phyloP scores from a whole-genome alignment of 2,888 invertebrate genomes.

The Axea sp. region DNA sequence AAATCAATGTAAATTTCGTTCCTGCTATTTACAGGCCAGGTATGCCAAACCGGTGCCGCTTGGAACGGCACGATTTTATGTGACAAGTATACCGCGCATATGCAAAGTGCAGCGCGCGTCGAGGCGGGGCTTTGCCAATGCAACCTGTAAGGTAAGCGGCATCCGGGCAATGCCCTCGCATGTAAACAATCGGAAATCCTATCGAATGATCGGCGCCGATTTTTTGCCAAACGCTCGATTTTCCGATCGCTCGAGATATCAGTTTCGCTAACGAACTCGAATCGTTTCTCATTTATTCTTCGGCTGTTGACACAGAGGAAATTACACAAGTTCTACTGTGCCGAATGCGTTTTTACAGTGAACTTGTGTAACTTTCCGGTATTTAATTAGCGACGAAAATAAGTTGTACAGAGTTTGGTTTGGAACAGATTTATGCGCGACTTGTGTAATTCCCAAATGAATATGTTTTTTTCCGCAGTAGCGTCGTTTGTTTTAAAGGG shows the following conservation, averaged over 20 bases:
- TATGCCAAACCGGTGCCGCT: constrained; percentile 64
- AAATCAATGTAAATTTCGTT: constrained; percentile 67
- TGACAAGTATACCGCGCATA: constrained; percentile 62
- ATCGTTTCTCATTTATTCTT: too few relatives aligned
- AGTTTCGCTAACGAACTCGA: too few relatives aligned
- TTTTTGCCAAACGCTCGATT: constrained; percentile 2
- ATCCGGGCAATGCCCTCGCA: constrained; percentile 78
- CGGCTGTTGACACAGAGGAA: too few relatives aligned
- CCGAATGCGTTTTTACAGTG: too few relatives aligned
- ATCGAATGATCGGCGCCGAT: constrained; percentile 17
- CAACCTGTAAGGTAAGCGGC: constrained; percentile 75
- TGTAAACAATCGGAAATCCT: constrained; percentile 76
- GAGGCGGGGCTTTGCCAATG: constrained; percentile 69
- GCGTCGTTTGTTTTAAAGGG: too few relatives aligned
- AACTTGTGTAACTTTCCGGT: too few relatives aligned
- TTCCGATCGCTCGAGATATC: background rate
- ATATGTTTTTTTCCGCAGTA: too few relatives aligned
- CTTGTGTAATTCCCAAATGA: too few relatives aligned
- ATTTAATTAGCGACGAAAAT: too few relatives aligned
- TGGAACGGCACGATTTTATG: constrained; percentile 62
- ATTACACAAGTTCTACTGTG: too few relatives aligned
- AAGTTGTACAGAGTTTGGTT: too few relatives aligned
- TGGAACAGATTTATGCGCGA: too few relatives aligned
- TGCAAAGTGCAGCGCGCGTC: constrained; percentile 61
- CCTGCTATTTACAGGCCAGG: constrained; percentile 61